Evolutionary conservation across 2,113 vertebrate genomes (phyloP), one percentile per base, ranked within the genome.

Genomic region (Mastomys coucha): DNA sequence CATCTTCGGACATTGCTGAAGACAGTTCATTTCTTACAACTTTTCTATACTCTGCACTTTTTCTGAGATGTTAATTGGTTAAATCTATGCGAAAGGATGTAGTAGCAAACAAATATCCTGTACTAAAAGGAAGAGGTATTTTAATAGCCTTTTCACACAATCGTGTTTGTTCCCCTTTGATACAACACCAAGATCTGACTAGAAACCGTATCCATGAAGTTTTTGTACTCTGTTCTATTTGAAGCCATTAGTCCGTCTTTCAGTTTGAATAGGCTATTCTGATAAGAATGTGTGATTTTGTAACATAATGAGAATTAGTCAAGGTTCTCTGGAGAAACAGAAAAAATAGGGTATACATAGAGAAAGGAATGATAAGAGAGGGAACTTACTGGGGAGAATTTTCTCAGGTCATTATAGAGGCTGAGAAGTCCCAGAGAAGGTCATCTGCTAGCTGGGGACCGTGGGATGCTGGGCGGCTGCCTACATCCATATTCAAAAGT

Each of bases 151-250:
- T 89, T 82, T 39, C 49, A 28, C 24, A 49, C 36, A 84, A 67
- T 53, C 45, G 14, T 49, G 8, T 11, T 91, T 85, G 20, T 78
- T 96, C 56, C 88, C 69, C 42, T 76, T 73, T 92, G 89, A 45
- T 51, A 19, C 17, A 28, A 78, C 19, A 72, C 26, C 77, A 76
- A 73, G 89, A 94, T 86, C 28, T 86, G 39, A 81, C 22, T 42
- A 10, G 72, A 95, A 97, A 86, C 39, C 58, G 60, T 45, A 87
- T 28, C 58, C 36, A 76, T 56, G 67, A 94, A 69, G 24, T 58
- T 36, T 92, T 78, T 56, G 19, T 63, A 53, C 82, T 82, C 45
- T 22, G 3, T 63, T 84, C 69, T 51, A 65, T 77, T 88, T 36
- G 78, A 95, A 73, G 45, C 70, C 77, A 72, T 73, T 89, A 77